Evolutionary conservation across 2,113 vertebrate genomes (phyloP).

Genomic region (Pelecanus crispus): DNA sequence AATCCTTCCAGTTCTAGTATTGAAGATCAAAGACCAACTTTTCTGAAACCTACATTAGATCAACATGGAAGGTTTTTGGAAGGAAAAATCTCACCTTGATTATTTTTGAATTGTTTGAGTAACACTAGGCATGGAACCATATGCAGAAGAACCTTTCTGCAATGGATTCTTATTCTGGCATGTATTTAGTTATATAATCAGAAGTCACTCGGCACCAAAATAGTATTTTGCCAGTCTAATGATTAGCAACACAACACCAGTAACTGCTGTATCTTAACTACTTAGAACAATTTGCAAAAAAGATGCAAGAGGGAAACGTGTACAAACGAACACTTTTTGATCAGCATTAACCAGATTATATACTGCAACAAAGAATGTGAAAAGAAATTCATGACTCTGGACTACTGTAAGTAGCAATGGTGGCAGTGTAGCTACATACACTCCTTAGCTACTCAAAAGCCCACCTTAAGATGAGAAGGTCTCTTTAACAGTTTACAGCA

Average conservation of each 20-base stretch:
- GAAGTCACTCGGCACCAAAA: background rate
- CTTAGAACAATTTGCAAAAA: background rate
- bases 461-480: background rate
- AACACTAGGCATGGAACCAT: background rate
- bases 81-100: background rate
- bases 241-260: background rate
- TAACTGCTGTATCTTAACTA: background rate
- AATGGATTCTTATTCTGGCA: background rate
- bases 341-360: background rate
- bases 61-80: background rate
- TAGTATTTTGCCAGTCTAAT: background rate
- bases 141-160: background rate
- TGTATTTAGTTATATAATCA: background rate
- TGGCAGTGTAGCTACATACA: background rate
- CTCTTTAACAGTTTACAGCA: background rate
- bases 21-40: background rate
- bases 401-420: background rate
- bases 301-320: background rate
- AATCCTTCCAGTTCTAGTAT: background rate
- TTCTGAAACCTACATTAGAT: background rate
- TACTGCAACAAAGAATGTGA: background rate
- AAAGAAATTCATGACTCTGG: background rate
- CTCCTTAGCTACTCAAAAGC: background rate
- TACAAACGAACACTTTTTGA: background rate
- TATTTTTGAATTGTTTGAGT: background rate